phyloP scores from a whole-genome alignment of 2,797 vertebrate genomes.

The Sciurus carolinensis region DNA sequence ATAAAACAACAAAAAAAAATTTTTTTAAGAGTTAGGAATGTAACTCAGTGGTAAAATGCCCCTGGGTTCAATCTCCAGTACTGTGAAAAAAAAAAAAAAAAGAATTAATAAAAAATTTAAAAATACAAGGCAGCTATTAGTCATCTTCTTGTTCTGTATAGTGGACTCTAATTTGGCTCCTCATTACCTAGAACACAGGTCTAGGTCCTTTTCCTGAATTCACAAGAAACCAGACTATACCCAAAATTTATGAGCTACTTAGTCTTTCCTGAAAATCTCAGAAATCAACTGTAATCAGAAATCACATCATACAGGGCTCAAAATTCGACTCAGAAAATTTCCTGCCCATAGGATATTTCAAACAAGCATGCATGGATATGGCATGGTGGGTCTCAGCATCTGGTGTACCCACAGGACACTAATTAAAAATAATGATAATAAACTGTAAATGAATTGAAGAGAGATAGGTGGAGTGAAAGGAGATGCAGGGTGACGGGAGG shows the following conservation, averaged over 20 bases:
- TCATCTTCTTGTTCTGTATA: neutral
- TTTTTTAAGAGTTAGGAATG: neutral
- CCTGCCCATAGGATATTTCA: neutral
- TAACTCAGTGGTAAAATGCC: neutral
- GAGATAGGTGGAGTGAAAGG: too few species aligned
- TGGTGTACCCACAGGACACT: too few species aligned
- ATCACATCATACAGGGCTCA: neutral
- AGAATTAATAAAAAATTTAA: neutral
- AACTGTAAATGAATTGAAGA: too few species aligned
- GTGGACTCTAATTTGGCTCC: neutral
- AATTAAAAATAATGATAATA: too few species aligned
- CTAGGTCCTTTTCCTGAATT: neutral
- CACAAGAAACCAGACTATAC: neutral
- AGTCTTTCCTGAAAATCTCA: neutral
- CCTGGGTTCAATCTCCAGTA: neutral
- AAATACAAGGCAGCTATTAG: too few species aligned
- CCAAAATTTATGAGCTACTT: neutral
- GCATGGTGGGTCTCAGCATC: too few species aligned
- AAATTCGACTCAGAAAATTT: neutral
- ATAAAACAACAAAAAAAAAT: neutral
- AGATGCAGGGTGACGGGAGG: too few species aligned
- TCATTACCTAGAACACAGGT: neutral
- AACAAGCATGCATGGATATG: too few species aligned
- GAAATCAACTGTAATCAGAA: accelerated
- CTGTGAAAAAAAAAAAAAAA: too few species aligned